These are phyloP conservation scores for Criorhina ranunculi DNA, from an alignment of 2,888 invertebrate genomes.

Conservation along the genomic window DNA sequence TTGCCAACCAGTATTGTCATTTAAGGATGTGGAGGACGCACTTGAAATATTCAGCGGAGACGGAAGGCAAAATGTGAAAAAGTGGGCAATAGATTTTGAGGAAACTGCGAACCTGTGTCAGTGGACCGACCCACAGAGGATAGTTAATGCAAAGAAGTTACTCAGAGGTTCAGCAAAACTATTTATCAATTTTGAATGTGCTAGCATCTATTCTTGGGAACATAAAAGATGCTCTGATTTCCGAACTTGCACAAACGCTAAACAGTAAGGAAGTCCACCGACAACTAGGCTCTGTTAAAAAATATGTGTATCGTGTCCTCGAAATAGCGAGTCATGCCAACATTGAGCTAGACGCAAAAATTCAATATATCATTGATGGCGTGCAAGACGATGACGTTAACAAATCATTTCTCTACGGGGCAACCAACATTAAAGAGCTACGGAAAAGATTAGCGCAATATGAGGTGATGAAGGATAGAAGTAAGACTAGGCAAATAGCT, in stretches of 20 bases:
- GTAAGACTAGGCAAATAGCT: background rate
- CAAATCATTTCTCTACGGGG: background rate
- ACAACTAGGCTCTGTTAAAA: slow-evolving; percentile 28
- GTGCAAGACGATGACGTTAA: slow-evolving; percentile 27
- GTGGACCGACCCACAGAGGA: slow-evolving; percentile 38
- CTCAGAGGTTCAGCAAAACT: slow-evolving; percentile 36
- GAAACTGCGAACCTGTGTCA: slow-evolving; percentile 1
- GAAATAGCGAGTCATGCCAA: slow-evolving; percentile 78
- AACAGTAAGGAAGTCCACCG: slow-evolving; percentile 39
- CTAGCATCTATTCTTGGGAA: slow-evolving; percentile 12
- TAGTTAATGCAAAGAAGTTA: slow-evolving; percentile 33
- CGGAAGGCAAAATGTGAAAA: background rate
- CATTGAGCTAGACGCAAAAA: slow-evolving; percentile 41
- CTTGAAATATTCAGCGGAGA: slow-evolving; percentile 7
- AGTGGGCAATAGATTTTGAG: background rate
- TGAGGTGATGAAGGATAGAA: background rate
- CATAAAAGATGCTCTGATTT: background rate
- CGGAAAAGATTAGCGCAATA: slow-evolving; percentile 3
- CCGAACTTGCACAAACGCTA: slow-evolving; percentile 25
- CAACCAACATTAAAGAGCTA: slow-evolving; percentile 6
- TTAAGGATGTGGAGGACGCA: slow-evolving; percentile 12
- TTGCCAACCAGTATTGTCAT: background rate
- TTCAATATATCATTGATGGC: slow-evolving; percentile 35
- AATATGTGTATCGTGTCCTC: slow-evolving; percentile 37
- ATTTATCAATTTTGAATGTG: slow-evolving; percentile 18